These are phyloP conservation scores for Amazona vittata DNA, from an alignment of 2,113 vertebrate species.

Conservation along the genomic window DNA sequence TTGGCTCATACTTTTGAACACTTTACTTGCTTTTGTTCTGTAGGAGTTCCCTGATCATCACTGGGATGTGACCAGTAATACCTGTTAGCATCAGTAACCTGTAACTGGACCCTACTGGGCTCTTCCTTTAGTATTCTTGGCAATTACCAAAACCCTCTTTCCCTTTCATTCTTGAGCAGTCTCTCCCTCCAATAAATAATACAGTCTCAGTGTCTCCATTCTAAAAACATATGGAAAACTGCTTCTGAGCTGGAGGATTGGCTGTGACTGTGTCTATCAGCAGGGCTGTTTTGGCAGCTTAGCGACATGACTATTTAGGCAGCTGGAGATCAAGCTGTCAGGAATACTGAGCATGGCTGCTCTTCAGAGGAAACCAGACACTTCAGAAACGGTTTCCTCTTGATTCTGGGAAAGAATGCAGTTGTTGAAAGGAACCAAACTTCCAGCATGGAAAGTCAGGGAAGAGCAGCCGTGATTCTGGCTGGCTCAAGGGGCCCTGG, in stretches of 20 bases:
- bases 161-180: background rate
- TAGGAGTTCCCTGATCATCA: background rate
- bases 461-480: background rate
- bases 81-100: background rate
- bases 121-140: background rate
- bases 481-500: background rate
- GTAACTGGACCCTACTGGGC: background rate
- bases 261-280: background rate
- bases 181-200: background rate
- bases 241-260: background rate
- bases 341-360: background rate
- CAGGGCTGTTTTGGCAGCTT: background rate
- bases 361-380: slow-evolving; percentile 41
- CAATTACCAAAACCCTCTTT: background rate
- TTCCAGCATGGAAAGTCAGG: slow-evolving; percentile 39
- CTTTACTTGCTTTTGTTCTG: background rate
- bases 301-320: background rate
- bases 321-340: background rate
- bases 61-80: background rate
- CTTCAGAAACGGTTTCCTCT: slow-evolving; percentile 59
- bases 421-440: slow-evolving; percentile 34
- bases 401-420: slow-evolving; percentile 52
- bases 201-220: background rate
- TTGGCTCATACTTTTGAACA: background rate
- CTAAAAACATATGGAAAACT: background rate